Percentiles rank a stretch among this genome's conserved stretches.
Conservation (phyloP, 2,888 invertebrate species). For the Rhyacophila evoluta region DNA sequence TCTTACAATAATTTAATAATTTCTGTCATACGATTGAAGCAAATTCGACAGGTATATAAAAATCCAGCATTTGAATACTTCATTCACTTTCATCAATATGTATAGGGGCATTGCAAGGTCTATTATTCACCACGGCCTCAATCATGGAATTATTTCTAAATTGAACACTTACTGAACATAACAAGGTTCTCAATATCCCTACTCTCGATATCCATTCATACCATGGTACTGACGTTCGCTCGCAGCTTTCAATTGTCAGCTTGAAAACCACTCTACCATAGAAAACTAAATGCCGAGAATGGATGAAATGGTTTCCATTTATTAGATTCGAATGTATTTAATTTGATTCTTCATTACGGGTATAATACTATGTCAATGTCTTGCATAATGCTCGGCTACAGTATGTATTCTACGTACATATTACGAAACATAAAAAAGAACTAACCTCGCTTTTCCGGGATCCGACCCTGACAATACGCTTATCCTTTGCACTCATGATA, state of each 20-base stretch:
- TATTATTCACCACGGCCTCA: neutral
- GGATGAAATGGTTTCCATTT: neutral
- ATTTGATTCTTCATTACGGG: neutral
- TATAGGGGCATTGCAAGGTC: neutral
- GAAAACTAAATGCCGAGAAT: neutral
- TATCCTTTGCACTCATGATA: conserved; percentile 47
- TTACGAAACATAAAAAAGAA: conserved; percentile 50
- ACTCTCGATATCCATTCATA: neutral
- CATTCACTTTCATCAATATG: neutral
- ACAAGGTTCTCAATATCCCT: neutral
- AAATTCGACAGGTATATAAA: neutral
- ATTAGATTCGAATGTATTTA: neutral
- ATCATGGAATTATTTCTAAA: conserved; percentile 4
- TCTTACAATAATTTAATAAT: too few species aligned
- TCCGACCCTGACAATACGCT: conserved; percentile 77
- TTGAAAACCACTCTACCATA: neutral
- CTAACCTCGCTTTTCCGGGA: conserved; percentile 87
- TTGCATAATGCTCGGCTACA: conserved; percentile 28
- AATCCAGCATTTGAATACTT: neutral
- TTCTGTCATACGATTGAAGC: too few species aligned
- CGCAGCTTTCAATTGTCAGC: neutral
- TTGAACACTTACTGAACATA: neutral
- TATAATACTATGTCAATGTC: neutral
- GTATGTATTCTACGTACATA: too few species aligned
- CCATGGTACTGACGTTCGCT: neutral